phyloP scores from a whole-genome alignment of 2,888 invertebrate genomes.

The Eristalinus aeneus region DNA sequence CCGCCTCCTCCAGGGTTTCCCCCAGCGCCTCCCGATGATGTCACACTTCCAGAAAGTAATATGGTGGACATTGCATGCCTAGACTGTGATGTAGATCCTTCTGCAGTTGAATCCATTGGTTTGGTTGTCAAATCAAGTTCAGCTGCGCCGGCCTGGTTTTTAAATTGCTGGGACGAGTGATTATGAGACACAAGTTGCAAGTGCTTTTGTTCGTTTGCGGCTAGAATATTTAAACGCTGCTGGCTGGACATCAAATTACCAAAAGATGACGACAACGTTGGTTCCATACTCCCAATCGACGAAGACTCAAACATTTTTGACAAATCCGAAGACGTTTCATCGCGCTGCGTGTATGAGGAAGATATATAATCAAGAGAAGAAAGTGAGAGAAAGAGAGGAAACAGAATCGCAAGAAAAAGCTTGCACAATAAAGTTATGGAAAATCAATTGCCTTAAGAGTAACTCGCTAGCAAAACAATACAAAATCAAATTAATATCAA shows the following conservation, averaged over 20 bases:
- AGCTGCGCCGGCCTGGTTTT: slow-evolving; percentile 31
- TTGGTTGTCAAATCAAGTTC: slow-evolving; percentile 37
- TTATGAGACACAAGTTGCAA: slow-evolving; percentile 13
- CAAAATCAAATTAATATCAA: neutral
- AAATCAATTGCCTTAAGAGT: neutral
- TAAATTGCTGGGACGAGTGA: slow-evolving; percentile 28
- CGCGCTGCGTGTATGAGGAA: slow-evolving; percentile 78
- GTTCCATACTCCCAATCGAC: slow-evolving; percentile 75
- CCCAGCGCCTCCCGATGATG: neutral
- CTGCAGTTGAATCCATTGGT: slow-evolving; percentile 54
- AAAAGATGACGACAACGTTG: slow-evolving; percentile 61
- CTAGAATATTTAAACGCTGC: slow-evolving; percentile 49
- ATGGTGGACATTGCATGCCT: slow-evolving; percentile 11
- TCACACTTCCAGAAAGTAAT: slow-evolving; percentile 12
- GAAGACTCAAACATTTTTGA: slow-evolving; percentile 80
- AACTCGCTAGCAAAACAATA: neutral
- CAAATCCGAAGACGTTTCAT: slow-evolving; percentile 80
- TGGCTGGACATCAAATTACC: slow-evolving; percentile 58
- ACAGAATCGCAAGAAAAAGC: slow-evolving; percentile 64
- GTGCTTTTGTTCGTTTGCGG: slow-evolving; percentile 39
- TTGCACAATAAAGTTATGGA: slow-evolving; percentile 31
- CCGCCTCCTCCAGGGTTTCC: neutral
- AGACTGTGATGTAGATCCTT: slow-evolving; percentile 22
- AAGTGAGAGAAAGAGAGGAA: slow-evolving; percentile 49
- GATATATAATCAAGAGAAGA: slow-evolving; percentile 58